A percentile compares a stretch with the other conserved stretches of the same genome.
Conservation (phyloP, 2,888 invertebrate species). For the Pristionchus fissidentatus region DNA sequence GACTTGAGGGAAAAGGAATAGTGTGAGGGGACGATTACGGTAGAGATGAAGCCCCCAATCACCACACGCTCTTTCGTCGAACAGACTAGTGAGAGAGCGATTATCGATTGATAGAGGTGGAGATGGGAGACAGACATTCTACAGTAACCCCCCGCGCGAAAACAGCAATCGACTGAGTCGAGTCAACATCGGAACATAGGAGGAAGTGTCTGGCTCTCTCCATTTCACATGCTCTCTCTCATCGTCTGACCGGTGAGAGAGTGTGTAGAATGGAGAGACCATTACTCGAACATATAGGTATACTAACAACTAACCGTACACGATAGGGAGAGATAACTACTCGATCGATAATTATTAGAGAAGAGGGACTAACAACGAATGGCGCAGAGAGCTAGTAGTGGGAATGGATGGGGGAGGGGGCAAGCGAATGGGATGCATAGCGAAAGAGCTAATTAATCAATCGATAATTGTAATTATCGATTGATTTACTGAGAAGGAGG, state of each 20-base stretch:
- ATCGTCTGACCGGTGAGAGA: too few species aligned
- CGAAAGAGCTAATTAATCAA: too few species aligned
- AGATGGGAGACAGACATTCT: conserved; percentile 11
- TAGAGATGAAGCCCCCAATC: too few species aligned
- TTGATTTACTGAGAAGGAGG: conserved; percentile 35
- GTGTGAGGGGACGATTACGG: conserved; percentile 1
- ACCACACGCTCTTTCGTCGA: too few species aligned
- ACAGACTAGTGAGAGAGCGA: too few species aligned
- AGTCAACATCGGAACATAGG: not conserved
- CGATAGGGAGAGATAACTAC: not conserved
- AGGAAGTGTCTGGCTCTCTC: not conserved
- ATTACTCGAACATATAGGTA: too few species aligned
- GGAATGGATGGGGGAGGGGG: conserved; percentile 11
- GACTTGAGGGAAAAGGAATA: too few species aligned
- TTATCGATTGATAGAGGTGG: too few species aligned
- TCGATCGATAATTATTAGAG: conserved; percentile 23
- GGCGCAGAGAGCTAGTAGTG: not conserved
- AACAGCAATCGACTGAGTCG: conserved; percentile 30
- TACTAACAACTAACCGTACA: conserved; percentile 40
- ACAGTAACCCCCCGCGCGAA: too few species aligned
- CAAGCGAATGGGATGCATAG: conserved; percentile 41
- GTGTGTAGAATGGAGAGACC: too few species aligned
- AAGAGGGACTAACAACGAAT: conserved; percentile 41
- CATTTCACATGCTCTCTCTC: too few species aligned
- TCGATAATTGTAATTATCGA: too few species aligned